Percentiles rank a stretch among this genome's conserved stretches.
Conservation (phyloP, 2,888 invertebrate species). For the Agelastica alni region DNA sequence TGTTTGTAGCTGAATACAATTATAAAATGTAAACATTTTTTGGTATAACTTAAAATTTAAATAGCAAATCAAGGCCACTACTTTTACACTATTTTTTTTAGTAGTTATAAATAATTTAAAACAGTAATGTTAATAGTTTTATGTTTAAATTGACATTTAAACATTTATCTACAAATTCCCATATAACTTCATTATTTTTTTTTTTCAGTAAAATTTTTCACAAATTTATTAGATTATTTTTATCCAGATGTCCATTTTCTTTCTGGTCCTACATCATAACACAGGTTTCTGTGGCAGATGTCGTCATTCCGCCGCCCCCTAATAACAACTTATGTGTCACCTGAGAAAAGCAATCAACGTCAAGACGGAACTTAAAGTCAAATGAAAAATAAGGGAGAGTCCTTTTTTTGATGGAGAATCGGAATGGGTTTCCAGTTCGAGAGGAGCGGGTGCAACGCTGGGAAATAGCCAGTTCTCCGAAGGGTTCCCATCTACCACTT, state of each 20-base stretch:
- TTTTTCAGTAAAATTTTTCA: neutral
- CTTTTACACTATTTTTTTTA: too few relatives aligned
- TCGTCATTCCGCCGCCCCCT: slow-evolving; percentile 11
- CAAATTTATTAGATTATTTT: slow-evolving; percentile 5
- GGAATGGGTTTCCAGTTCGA: slow-evolving; percentile 51
- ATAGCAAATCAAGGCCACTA: too few relatives aligned
- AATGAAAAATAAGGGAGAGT: slow-evolving; percentile 35
- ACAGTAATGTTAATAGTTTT: too few relatives aligned
- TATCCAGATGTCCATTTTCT: slow-evolving; percentile 3
- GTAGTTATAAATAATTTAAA: too few relatives aligned
- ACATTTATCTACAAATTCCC: too few relatives aligned
- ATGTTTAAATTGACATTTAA: too few relatives aligned
- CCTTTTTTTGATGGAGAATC: slow-evolving; percentile 27
- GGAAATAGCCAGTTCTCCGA: slow-evolving; percentile 51
- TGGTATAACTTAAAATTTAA: too few relatives aligned
- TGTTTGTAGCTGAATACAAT: too few relatives aligned
- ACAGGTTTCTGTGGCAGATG: slow-evolving; percentile 4
- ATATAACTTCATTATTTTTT: neutral
- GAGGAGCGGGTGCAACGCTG: slow-evolving; percentile 50
- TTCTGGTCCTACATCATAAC: slow-evolving; percentile 4
- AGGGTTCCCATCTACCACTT: slow-evolving; percentile 43
- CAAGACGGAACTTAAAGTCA: slow-evolving; percentile 34
- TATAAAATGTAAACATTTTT: too few relatives aligned
- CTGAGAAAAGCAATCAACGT: slow-evolving; percentile 43
- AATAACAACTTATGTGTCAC: slow-evolving; percentile 45